Percentiles rank a stretch among this genome's conserved stretches.
Conservation (phyloP, 2,888 invertebrate species). For the Netelia melanura region DNA sequence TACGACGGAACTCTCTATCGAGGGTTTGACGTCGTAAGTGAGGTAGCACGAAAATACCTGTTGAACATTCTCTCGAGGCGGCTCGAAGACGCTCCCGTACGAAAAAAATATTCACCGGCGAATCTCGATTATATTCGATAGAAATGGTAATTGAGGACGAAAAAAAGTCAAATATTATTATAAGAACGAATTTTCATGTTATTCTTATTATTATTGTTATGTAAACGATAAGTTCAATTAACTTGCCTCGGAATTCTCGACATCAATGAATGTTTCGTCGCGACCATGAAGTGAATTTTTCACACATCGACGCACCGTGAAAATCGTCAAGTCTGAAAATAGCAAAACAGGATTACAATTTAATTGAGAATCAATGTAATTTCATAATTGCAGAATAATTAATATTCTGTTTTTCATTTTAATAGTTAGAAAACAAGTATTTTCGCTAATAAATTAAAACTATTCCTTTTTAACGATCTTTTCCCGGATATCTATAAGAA, state of each 20-base stretch:
- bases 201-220: background rate
- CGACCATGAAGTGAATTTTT: background rate
- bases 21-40: constrained; percentile 16
- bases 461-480: too few relatives aligned
- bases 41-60: background rate
- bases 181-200: too few relatives aligned
- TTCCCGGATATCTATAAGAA: too few relatives aligned
- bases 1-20: constrained; percentile 20
- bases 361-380: background rate
- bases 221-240: background rate
- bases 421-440: too few relatives aligned
- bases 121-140: too few relatives aligned
- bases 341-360: background rate
- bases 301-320: constrained; percentile 22
- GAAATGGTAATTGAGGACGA: too few relatives aligned
- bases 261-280: constrained; percentile 31
- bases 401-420: background rate
- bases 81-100: too few relatives aligned
- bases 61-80: background rate
- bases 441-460: too few relatives aligned
- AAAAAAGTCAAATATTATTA: too few relatives aligned
- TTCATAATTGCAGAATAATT: too few relatives aligned
- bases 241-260: constrained; percentile 46
- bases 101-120: too few relatives aligned
- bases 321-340: background rate